phyloP scores from a whole-genome alignment of 1,140 invertebrate genomes.

The Drosophila quadrilineata region DNA sequence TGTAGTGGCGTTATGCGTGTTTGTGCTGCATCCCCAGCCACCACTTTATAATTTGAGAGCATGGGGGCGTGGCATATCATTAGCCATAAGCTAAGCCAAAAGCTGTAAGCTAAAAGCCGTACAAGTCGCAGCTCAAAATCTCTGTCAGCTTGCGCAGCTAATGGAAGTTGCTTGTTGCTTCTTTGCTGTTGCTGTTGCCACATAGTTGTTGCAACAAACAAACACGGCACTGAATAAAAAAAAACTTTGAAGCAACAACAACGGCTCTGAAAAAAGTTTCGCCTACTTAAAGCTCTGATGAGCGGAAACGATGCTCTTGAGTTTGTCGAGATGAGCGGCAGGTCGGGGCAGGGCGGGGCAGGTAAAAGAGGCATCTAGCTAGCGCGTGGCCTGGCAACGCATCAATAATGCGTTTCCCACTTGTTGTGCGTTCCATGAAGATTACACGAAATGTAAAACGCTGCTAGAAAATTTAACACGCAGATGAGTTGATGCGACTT shows the following conservation, averaged over 20 bases:
- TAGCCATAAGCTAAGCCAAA: conserved; percentile 47
- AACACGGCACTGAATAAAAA: too few relatives aligned
- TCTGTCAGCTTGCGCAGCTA: conserved; percentile 51
- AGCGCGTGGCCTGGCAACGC: conserved; percentile 54
- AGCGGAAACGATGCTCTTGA: too few relatives aligned
- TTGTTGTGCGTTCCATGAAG: conserved; percentile 34
- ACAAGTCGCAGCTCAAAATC: background rate
- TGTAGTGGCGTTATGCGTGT: conserved; percentile 62
- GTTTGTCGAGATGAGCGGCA: too few relatives aligned
- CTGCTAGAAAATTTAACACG: too few relatives aligned
- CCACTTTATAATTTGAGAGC: conserved; percentile 66
- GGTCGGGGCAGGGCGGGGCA: background rate
- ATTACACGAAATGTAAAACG: conserved; percentile 37
- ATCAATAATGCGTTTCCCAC: conserved; percentile 64
- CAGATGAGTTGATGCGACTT: too few relatives aligned
- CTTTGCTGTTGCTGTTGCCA: background rate
- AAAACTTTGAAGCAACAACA: too few relatives aligned
- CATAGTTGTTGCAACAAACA: conserved; percentile 49
- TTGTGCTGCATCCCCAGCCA: conserved; percentile 2
- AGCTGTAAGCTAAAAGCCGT: conserved; percentile 22
- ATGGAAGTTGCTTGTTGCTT: conserved; percentile 67
- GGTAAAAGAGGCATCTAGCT: background rate
- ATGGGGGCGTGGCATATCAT: conserved; percentile 61
- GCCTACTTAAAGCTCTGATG: conserved; percentile 17
- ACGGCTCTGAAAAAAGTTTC: conserved; percentile 13